A percentile compares a stretch with the other conserved stretches of the same genome.
Evolutionary conservation across 2,888 invertebrate genomes (phyloP).

Genomic region (Margaritifera margaritifera): DNA sequence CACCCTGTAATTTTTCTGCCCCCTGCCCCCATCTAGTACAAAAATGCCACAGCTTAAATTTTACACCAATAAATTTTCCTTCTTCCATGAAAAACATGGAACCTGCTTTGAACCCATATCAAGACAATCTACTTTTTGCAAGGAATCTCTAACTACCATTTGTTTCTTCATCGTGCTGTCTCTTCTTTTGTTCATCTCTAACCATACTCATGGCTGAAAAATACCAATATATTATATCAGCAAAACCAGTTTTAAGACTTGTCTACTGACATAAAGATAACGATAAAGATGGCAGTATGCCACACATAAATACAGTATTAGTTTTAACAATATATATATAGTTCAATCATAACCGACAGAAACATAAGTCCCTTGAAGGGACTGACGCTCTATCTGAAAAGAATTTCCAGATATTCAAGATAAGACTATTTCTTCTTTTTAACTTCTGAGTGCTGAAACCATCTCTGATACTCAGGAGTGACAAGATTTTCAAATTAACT

Average conservation of each 20-base stretch:
- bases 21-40: too few species aligned
- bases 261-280: neutral
- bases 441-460: too few species aligned
- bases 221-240: neutral
- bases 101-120: slow-evolving; percentile 1
- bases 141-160: slow-evolving; percentile 44
- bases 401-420: too few species aligned
- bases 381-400: too few species aligned
- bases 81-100: neutral
- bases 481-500: too few species aligned
- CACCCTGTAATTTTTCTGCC: too few species aligned
- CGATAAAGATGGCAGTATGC: slow-evolving; percentile 1
- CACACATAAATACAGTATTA: neutral
- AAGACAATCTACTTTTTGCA: slow-evolving; percentile 1
- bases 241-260: neutral
- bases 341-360: neutral
- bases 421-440: too few species aligned
- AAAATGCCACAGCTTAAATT: too few species aligned
- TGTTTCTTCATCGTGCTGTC: slow-evolving; percentile 47
- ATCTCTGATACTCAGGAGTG: too few species aligned
- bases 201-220: slow-evolving; percentile 62
- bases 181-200: slow-evolving; percentile 51
- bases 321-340: neutral
- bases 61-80: too few species aligned
- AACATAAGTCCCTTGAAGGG: neutral